phyloP scores from a whole-genome alignment of 2,888 invertebrate genomes.

The Tholera decimalis region DNA sequence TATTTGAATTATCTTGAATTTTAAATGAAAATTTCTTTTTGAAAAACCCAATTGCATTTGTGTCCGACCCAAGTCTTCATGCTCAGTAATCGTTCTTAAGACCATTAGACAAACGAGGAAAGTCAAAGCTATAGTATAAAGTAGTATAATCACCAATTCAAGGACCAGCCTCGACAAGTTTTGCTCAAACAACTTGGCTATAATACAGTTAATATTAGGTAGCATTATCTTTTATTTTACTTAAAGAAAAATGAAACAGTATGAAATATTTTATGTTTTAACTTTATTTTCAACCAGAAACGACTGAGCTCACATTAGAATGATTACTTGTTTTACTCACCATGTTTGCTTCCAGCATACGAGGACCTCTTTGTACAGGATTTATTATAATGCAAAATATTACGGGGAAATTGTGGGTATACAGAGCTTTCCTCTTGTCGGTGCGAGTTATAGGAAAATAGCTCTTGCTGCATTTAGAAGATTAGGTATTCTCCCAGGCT shows the following conservation, averaged over 20 bases:
- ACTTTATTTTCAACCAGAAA: background rate
- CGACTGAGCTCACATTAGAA: constrained; percentile 33
- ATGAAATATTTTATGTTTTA: constrained; percentile 9
- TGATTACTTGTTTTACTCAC: constrained; percentile 33
- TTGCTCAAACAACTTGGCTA: background rate
- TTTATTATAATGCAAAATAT: constrained; percentile 22
- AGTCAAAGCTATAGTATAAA: no score
- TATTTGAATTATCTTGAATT: no score
- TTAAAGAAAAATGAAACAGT: constrained; percentile 1
- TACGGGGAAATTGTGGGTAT: background rate
- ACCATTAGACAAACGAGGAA: no score
- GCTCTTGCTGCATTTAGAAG: background rate
- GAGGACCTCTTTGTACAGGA: constrained; percentile 21
- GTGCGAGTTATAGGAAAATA: constrained; percentile 4
- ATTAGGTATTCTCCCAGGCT: background rate
- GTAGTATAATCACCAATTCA: no score
- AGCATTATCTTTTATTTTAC: background rate
- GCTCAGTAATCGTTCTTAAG: no score
- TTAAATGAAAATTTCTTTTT: no score
- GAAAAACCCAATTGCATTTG: no score
- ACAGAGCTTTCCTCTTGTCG: constrained; percentile 1
- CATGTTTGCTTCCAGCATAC: constrained; percentile 22
- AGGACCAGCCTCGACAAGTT: no score
- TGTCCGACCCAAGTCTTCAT: no score
- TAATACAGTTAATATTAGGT: background rate